Base-by-base conservation (phyloP, 1,140 invertebrate species). In the Procambarus clarkii region DNA sequence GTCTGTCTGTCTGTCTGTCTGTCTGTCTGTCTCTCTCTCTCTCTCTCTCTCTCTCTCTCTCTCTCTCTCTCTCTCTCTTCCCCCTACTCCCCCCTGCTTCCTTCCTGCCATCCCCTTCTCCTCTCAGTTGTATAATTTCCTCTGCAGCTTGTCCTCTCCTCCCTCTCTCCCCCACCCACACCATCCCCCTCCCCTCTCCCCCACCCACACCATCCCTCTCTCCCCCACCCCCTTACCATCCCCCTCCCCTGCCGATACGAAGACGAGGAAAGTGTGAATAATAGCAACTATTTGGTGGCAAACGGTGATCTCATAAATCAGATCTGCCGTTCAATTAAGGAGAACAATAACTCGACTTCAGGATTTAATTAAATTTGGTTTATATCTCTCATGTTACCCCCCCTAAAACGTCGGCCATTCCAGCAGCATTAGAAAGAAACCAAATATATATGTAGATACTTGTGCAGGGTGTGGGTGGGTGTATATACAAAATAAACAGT, bases 291-390 rank as follows among this genome's bases (percentile, higher is more conserved):
- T 64, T 48, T 8, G 50, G 77, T 46, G 58, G 78, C 77, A 88
- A 87, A 81, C 76, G 78, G 54, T 71, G 48, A 69, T 80, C 54
- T 58, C 86, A 88, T 88, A 88, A 88, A 88, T 88, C 86, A 88
- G 78, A 81, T 88, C 21, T 81, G 78, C 86, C 86, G 86, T 88
- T 88, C 86, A 88, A 88, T 88, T 88, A 88, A 88, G 86, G 78
- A 58, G 60, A 50, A 88, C 86, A 88, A 88, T 88, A 88, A 88
- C 86, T 88, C 74, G 46, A 69, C 77, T 88, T 44, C 50, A 74
- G 86, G 86, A 88, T 88, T 88, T 88, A 88, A 88, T 88, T 88
- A 88, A 88, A 88, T 88, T 88, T 88, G 86, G 86, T 88, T 88
- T 88, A 88, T 88, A 81, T 88, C 86, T 64, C 76, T n/a, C 64